phyloP scores from a whole-genome alignment of 2,797 vertebrate species.

The Anisognathus igniventris region DNA sequence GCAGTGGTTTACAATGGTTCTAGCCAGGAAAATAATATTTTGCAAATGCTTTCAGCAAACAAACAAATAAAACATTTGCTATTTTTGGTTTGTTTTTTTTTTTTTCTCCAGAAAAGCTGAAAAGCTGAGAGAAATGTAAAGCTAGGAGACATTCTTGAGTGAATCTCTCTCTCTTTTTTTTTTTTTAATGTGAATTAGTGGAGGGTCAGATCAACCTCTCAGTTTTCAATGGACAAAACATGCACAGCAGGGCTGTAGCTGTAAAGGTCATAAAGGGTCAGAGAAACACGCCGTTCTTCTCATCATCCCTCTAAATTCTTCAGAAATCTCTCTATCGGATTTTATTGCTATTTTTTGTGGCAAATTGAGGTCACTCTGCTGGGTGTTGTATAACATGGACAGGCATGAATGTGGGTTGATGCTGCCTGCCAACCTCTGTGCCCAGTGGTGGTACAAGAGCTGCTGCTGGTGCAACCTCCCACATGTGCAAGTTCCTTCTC shows the following conservation, averaged over 20 bases:
- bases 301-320: neutral
- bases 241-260: neutral
- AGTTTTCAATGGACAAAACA: neutral
- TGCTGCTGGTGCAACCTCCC: neutral
- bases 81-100: too few relatives aligned
- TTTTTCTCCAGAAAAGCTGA: neutral
- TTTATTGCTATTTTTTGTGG: conserved; percentile 1
- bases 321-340: neutral
- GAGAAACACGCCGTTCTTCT: neutral
- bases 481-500: neutral
- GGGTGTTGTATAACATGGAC: neutral
- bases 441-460: neutral
- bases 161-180: neutral
- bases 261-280: neutral
- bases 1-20: neutral
- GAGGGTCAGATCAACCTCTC: neutral
- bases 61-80: neutral
- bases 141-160: neutral
- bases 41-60: neutral
- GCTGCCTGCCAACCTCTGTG: neutral
- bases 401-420: rapidly evolving
- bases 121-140: neutral
- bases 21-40: neutral
- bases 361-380: neutral
- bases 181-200: neutral